These are phyloP conservation scores for Dioctria rufipes DNA, from an alignment of 2,888 invertebrate species.

Conservation along the genomic window DNA sequence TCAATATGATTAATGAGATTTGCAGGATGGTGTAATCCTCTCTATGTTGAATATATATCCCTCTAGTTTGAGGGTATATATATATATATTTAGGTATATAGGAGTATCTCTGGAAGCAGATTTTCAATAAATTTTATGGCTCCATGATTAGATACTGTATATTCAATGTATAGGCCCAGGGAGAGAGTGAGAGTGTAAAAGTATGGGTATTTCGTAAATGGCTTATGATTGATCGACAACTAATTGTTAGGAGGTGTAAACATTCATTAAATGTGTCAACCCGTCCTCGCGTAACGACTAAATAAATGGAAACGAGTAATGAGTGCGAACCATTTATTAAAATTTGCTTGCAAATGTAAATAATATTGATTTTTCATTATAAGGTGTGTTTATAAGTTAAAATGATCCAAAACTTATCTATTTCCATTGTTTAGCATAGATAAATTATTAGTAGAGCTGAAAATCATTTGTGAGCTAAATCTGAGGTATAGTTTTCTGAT, in stretches of 20 bases:
- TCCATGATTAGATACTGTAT: not conserved
- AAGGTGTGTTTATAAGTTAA: no score
- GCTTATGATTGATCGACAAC: constrained; percentile 47
- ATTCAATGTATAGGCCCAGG: no score
- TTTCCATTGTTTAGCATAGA: no score
- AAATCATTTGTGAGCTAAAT: no score
- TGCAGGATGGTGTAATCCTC: constrained; percentile 7
- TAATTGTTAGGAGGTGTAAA: constrained; percentile 40
- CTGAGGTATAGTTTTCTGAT: no score
- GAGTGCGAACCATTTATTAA: not conserved
- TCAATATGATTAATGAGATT: constrained; percentile 48
- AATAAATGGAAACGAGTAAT: not conserved
- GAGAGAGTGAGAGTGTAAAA: not conserved
- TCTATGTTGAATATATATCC: not conserved
- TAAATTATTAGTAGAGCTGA: no score
- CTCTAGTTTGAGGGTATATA: no score
- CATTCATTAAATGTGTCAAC: constrained; percentile 30
- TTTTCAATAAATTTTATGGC: constrained; percentile 31
- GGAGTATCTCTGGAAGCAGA: not conserved
- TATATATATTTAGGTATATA: no score
- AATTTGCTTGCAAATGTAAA: no score
- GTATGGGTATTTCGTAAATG: constrained; percentile 8
- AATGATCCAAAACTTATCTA: no score
- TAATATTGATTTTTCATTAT: no score
- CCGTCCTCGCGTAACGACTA: not conserved